Conservation (phyloP, 2,888 invertebrate genomes). For the Lordiphosa fenestrarum region DNA sequence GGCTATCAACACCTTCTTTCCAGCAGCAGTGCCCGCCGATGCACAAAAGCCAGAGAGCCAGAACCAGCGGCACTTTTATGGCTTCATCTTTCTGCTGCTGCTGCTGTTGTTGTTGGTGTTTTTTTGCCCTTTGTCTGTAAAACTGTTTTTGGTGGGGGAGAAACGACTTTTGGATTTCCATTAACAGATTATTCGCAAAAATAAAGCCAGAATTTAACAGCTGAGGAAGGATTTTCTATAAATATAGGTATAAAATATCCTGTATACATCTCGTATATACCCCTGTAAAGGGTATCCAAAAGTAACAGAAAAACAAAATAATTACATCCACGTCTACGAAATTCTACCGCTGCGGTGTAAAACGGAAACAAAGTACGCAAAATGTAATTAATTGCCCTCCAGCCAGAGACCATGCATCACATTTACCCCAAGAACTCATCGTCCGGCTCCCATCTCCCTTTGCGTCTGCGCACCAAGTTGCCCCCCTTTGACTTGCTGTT, state of each 20-base stretch:
- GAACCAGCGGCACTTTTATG: constrained; percentile 68
- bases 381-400: constrained; percentile 68
- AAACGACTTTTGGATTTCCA: constrained; percentile 3
- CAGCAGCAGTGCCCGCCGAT: constrained; percentile 34
- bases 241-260: no score
- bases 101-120: neutral
- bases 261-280: constrained; percentile 11
- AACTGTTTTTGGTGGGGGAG: constrained; percentile 4
- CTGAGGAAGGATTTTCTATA: neutral
- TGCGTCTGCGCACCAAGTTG: constrained; percentile 20
- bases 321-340: constrained; percentile 49
- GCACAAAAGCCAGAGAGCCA: constrained; percentile 47
- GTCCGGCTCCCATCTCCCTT: constrained; percentile 13
- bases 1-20: constrained; percentile 65
- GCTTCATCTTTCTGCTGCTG: constrained; percentile 50
- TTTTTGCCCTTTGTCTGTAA: constrained; percentile 12
- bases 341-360: constrained; percentile 58
- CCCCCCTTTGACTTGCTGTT: constrained; percentile 21
- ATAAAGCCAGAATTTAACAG: neutral
- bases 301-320: constrained; percentile 28
- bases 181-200: constrained; percentile 25
- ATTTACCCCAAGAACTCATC: neutral
- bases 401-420: constrained; percentile 7
- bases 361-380: constrained; percentile 71
- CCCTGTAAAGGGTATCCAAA: constrained; percentile 9